A percentile compares a stretch with the other conserved stretches of the same genome.
Evolutionary conservation across 2,797 vertebrate species (phyloP).

Genomic region (Pantherophis vulpinus): DNA sequence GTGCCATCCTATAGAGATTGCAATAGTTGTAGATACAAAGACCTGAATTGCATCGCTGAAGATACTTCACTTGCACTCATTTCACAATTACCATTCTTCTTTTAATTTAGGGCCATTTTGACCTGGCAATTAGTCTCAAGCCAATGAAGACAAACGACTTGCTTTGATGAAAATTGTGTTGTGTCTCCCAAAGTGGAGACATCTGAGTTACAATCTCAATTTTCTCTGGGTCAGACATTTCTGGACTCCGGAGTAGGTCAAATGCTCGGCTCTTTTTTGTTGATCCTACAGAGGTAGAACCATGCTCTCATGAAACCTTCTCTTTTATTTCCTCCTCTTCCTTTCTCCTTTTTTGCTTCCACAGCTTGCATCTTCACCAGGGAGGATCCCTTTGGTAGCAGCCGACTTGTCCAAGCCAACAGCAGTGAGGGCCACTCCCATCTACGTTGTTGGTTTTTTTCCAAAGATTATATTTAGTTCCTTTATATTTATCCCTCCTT

Average conservation of each 20-base stretch:
- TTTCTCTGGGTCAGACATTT: constrained; percentile 68
- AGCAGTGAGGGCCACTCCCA: background rate
- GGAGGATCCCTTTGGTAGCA: background rate
- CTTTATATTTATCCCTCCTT: background rate
- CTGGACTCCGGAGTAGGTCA: constrained; percentile 70
- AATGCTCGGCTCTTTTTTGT: constrained; percentile 64
- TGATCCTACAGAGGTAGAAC: constrained; percentile 60
- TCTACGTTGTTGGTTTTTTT: background rate
- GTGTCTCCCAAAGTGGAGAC: constrained; percentile 58
- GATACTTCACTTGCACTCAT: background rate
- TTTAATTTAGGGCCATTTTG: constrained; percentile 60
- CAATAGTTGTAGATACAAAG: background rate
- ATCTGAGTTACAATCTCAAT: constrained; percentile 75
- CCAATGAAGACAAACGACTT: constrained; percentile 65
- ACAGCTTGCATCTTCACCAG: background rate
- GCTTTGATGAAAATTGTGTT: constrained; percentile 63
- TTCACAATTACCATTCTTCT: background rate
- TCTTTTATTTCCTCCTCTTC: too few relatives aligned
- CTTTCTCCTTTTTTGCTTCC: background rate
- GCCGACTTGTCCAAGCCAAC: background rate
- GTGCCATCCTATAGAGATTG: background rate
- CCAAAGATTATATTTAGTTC: background rate
- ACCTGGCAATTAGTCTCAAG: constrained; percentile 67
- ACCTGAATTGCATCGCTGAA: background rate
- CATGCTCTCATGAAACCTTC: constrained; percentile 46